Conservation (phyloP, 2,797 vertebrate genomes). For the Chaetodon trifasciatus region DNA sequence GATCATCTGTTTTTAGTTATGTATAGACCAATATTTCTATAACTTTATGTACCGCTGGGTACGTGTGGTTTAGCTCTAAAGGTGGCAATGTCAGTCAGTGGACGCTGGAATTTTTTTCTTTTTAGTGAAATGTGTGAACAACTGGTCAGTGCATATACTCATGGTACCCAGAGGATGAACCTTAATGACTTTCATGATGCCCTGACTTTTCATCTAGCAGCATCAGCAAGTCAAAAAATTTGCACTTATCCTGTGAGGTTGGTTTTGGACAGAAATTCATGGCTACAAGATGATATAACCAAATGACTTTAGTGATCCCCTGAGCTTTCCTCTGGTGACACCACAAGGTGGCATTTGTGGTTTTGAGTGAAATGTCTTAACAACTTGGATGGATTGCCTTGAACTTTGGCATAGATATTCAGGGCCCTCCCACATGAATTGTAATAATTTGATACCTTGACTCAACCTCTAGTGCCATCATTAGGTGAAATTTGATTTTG, state of each 20-base stretch:
- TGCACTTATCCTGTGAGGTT: background rate
- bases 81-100: background rate
- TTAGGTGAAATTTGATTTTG: too few relatives aligned
- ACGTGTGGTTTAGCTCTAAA: background rate
- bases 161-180: background rate
- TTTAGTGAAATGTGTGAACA: too few relatives aligned
- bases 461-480: too few relatives aligned
- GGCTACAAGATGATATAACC: background rate
- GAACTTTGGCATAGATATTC: too few relatives aligned
- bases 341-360: background rate
- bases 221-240: background rate
- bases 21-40: background rate
- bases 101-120: too few relatives aligned
- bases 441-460: too few relatives aligned
- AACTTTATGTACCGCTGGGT: background rate
- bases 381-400: background rate
- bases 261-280: too few relatives aligned
- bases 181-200: background rate
- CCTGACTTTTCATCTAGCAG: background rate
- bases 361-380: background rate
- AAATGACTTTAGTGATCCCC: background rate
- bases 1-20: background rate
- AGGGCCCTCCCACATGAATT: too few relatives aligned
- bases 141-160: too few relatives aligned
- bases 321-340: background rate